A percentile compares a stretch with the other conserved stretches of the same genome.
Conservation (phyloP, 2,113 vertebrate genomes). For the Caranx ignobilis region DNA sequence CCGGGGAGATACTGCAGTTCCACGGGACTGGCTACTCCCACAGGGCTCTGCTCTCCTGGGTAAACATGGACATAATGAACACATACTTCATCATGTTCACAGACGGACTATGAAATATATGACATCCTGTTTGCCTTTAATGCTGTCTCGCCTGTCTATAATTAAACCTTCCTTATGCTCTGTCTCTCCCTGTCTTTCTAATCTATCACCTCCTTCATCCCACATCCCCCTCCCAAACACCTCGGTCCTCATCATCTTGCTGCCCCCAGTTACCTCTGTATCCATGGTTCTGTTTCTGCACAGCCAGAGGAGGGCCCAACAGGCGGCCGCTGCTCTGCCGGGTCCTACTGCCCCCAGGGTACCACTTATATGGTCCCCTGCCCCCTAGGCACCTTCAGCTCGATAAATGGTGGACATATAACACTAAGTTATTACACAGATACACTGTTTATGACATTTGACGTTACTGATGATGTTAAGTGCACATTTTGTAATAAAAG, state of each 20-base stretch:
- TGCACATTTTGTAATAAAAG: not conserved
- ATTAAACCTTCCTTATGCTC: slow-evolving; percentile 48
- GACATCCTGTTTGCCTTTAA: slow-evolving; percentile 15
- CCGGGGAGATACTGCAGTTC: slow-evolving; percentile 89
- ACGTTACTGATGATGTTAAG: not conserved
- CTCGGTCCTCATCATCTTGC: slow-evolving; percentile 32
- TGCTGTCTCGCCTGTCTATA: slow-evolving; percentile 9
- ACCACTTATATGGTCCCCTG: slow-evolving; percentile 84
- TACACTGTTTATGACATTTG: slow-evolving; percentile 35
- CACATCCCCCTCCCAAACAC: slow-evolving; percentile 16
- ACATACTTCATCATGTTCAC: slow-evolving; percentile 23
- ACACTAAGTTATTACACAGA: slow-evolving; percentile 21
- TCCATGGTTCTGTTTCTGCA: slow-evolving; percentile 75
- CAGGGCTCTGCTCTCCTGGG: slow-evolving; percentile 85
- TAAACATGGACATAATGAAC: slow-evolving; percentile 68
- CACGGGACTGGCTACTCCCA: slow-evolving; percentile 80
- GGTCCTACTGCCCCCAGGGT: slow-evolving; percentile 86
- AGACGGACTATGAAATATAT: slow-evolving; percentile 30
- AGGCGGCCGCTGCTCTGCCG: slow-evolving; percentile 85
- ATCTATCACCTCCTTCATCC: slow-evolving; percentile 22
- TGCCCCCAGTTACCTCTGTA: slow-evolving; percentile 81
- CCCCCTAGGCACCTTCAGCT: slow-evolving; percentile 85
- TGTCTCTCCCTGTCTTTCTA: slow-evolving; percentile 38
- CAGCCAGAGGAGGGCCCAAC: slow-evolving; percentile 76
- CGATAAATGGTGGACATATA: slow-evolving; percentile 75